phyloP scores from a whole-genome alignment of 2,888 invertebrate species.

The Trachelus troglodyta region DNA sequence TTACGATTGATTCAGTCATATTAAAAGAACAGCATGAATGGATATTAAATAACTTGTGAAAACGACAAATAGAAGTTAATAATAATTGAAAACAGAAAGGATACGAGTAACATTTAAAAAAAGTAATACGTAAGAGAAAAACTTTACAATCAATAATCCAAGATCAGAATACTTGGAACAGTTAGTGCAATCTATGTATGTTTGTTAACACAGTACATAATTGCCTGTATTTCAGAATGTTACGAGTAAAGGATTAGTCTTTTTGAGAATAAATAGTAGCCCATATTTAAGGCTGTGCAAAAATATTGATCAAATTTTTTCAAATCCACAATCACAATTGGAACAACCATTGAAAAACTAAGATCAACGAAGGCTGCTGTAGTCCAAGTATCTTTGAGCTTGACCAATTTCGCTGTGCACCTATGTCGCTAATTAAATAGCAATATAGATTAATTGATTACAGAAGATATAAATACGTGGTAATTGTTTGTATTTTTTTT shows the following conservation, averaged over 20 bases:
- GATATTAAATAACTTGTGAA: not conserved
- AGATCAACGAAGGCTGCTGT: conserved; percentile 32
- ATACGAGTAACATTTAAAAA: not conserved
- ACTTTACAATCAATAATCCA: not conserved
- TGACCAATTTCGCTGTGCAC: conserved; percentile 22
- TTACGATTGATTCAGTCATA: conserved; percentile 1
- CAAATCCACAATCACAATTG: conserved; percentile 5
- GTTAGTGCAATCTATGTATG: not conserved
- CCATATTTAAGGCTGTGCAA: conserved; percentile 12
- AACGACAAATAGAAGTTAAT: not conserved
- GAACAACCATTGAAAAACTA: conserved; percentile 15
- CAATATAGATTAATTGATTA: conserved; percentile 21
- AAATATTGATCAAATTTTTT: conserved; percentile 5
- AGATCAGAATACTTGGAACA: not conserved
- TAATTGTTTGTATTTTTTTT: conserved; percentile 30
- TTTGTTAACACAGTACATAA: not conserved
- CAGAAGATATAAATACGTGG: conserved; percentile 25
- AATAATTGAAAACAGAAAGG: not conserved
- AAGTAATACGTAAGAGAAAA: not conserved
- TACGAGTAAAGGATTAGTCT: not conserved
- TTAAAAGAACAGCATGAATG: not conserved
- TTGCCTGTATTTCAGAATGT: not conserved
- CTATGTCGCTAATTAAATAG: conserved; percentile 31
- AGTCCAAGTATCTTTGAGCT: conserved; percentile 29
- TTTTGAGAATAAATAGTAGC: not conserved